Evolutionary conservation across 2,113 vertebrate genomes (phyloP), one percentile per base, ranked within the genome.

Genomic region (Indicator maculatus): DNA sequence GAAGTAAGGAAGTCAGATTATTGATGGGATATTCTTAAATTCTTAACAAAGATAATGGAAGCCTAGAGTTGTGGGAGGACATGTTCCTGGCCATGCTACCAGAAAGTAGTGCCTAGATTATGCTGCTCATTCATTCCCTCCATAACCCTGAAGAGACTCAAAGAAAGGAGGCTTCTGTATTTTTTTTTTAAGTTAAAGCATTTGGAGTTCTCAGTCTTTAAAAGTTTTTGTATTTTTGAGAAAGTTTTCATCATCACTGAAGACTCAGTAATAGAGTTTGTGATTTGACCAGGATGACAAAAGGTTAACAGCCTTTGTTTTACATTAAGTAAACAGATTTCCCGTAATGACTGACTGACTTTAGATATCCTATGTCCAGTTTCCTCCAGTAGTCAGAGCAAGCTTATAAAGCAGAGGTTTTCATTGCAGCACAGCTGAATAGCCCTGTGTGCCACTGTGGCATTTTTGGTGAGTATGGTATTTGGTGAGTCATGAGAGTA

Each of bases 371-470:
- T 23, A 55, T 6, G 6, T 47, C 33, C 12, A 13, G 3, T 59
- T 78, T 90, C 36, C 50, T 69, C 65, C 30, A 26, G 41, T 4
- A 21, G 6, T 36, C 8, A 26, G 27, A 41, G 27, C 14, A 9
- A 12, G n/a, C 59, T 67, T 16, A 45, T 5, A 31, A 38, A 66
- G 65, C 44, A 12, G 4, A 6, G 9, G 14, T 84, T n/a, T 16
- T 58, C 13, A 1, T 16, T 17, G 67, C 0, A 2, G 26, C 18
- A 15, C 28, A 36, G 23, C 27, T 47, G 0, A 0, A 2, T 9
- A 39, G 66, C 41, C 44, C 47, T 21, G 59, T 5, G 36, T 41
- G 39, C 28, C 0, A 0, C 50, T 27, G 2, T 3, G 26, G 31
- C 1, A 1, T 36, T 4, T 66, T 28, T 16, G 27, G 33, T 16